Conservation (phyloP, 2,113 vertebrate species). For the Centropus bengalensis region DNA sequence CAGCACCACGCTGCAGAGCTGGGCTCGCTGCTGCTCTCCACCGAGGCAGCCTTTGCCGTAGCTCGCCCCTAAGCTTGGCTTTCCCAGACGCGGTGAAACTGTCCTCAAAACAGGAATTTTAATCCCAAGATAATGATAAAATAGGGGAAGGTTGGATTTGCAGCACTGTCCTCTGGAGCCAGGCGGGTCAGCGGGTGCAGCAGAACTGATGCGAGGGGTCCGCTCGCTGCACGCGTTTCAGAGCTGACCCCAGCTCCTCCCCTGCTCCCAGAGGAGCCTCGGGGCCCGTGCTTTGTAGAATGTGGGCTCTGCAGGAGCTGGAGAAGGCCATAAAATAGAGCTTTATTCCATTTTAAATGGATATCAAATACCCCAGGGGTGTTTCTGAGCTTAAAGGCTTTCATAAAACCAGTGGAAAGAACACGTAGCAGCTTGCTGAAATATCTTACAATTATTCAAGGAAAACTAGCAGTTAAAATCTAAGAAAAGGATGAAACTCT, state of each 20-base stretch:
- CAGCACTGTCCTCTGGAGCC: neutral
- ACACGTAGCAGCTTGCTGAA: neutral
- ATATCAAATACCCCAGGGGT: no score
- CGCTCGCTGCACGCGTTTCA: neutral
- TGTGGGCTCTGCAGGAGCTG: neutral
- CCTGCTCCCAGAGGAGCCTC: neutral
- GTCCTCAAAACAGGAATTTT: neutral
- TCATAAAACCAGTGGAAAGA: neutral
- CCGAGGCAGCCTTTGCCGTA: neutral
- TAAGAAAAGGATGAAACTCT: neutral
- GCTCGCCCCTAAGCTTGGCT: neutral
- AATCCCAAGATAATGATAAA: neutral
- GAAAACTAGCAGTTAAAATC: neutral
- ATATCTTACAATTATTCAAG: neutral
- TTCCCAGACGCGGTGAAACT: neutral
- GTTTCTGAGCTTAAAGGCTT: neutral
- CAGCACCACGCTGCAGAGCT: neutral
- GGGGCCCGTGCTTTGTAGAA: neutral
- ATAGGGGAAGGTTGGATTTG: neutral
- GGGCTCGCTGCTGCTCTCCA: fast-evolving
- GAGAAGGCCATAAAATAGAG: neutral
- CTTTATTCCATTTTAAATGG: neutral
- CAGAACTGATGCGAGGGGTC: neutral
- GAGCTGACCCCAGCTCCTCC: neutral
- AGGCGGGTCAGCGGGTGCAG: neutral